Evolutionary conservation across 2,888 invertebrate genomes (phyloP).

Genomic region (Abrostola tripartita): DNA sequence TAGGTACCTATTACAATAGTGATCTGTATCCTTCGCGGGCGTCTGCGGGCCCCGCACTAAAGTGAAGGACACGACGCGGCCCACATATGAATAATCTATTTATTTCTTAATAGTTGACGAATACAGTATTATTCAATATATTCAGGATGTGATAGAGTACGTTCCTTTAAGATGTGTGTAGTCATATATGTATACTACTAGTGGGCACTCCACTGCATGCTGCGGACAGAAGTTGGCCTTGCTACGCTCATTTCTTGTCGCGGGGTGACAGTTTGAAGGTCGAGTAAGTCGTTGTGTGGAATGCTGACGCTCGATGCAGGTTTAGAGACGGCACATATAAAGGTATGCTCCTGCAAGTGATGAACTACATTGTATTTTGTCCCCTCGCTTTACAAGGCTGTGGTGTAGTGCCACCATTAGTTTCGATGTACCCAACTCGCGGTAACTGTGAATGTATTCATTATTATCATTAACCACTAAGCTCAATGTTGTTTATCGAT

Average conservation of each 20-base stretch:
- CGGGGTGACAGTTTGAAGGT: constrained; percentile 19
- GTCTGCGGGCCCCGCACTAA: constrained; percentile 4
- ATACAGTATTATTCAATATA: constrained; percentile 48
- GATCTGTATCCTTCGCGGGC: constrained; percentile 11
- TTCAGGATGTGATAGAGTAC: constrained; percentile 51
- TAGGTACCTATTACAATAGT: constrained; percentile 25
- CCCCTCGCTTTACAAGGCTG: constrained; percentile 1
- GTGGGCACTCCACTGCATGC: constrained; percentile 8
- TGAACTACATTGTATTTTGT: constrained; percentile 1
- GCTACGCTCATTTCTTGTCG: neutral
- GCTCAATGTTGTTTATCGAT: constrained; percentile 59
- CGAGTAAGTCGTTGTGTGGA: constrained; percentile 49
- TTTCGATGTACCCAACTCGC: constrained; percentile 26
- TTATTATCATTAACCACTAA: constrained; percentile 36
- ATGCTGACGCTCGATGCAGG: constrained; percentile 41
- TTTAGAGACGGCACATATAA: neutral
- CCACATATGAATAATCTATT: constrained; percentile 8
- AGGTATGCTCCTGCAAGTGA: neutral
- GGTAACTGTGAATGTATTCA: constrained; percentile 38
- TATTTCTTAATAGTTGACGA: constrained; percentile 41
- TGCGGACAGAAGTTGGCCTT: neutral
- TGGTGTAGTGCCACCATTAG: constrained; percentile 20
- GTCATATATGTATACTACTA: constrained; percentile 31
- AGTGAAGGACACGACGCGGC: constrained; percentile 20
- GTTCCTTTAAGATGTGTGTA: constrained; percentile 49